Conservation (phyloP, 35 echinoderm and acorn worm species). For the Apostichopus parvimensis region DNA sequence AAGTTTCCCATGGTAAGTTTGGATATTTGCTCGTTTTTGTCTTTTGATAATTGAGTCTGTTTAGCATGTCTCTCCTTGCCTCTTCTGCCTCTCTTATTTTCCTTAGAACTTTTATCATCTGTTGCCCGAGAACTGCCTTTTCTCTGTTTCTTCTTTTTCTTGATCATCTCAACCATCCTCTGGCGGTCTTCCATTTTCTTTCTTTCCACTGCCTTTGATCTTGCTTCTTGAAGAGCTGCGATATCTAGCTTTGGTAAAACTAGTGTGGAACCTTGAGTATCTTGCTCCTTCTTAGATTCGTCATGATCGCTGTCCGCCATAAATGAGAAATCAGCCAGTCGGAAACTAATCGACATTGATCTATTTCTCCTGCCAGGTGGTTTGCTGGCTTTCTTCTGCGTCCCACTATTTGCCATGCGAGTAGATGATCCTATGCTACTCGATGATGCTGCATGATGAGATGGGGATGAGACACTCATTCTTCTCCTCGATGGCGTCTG, state of each 20-base stretch:
- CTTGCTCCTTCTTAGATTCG: neutral
- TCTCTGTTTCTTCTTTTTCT: conserved; percentile 47
- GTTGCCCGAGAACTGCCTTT: neutral
- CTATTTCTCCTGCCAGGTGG: conserved; percentile 44
- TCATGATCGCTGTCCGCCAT: conserved; percentile 41
- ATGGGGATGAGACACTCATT: conserved; percentile 30
- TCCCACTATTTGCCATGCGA: neutral
- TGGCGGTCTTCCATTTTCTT: conserved; percentile 63
- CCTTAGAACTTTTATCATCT: conserved; percentile 20
- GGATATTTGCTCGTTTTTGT: neutral
- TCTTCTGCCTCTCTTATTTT: conserved; percentile 1
- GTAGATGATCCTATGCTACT: conserved; percentile 50
- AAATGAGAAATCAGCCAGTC: conserved; percentile 87
- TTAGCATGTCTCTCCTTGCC: neutral
- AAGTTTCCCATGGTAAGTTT: conserved; percentile 40
- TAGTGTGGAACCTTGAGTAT: neutral
- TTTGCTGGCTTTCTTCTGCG: conserved; percentile 22
- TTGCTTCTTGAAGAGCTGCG: conserved; percentile 65
- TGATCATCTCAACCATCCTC: conserved; percentile 16
- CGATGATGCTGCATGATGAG: conserved; percentile 2
- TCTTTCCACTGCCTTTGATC: conserved; percentile 64
- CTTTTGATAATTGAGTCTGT: neutral
- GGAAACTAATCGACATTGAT: conserved; percentile 75
- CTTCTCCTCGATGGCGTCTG: conserved; percentile 59
- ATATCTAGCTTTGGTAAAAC: conserved; percentile 70